Conservation (phyloP, 2,797 vertebrate genomes). For the Sarcophilus harrisii region DNA sequence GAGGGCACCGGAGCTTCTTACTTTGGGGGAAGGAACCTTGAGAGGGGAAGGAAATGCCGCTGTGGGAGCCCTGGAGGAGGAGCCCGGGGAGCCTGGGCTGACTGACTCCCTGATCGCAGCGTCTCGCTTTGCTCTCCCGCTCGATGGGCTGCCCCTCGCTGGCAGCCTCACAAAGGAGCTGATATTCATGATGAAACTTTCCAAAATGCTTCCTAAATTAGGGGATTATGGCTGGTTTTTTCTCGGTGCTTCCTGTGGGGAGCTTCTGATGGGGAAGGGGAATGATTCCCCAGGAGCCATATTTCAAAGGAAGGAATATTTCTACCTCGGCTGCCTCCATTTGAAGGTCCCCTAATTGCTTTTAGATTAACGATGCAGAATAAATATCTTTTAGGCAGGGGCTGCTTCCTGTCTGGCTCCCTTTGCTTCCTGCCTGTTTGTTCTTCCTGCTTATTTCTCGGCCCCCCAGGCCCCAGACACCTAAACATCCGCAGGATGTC, state of each 20-base stretch:
- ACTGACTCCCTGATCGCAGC: neutral
- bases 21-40: too few relatives aligned
- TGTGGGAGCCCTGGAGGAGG: too few relatives aligned
- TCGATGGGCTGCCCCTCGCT: neutral
- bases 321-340: neutral
- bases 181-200: neutral
- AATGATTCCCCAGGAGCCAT: neutral
- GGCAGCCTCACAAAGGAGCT: neutral
- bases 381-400: constrained; percentile 20
- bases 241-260: neutral
- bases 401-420: constrained; percentile 38
- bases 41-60: too few relatives aligned
- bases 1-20: neutral
- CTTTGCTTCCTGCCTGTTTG: constrained; percentile 42
- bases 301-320: constrained; percentile 6
- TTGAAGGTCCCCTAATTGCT: constrained; percentile 55
- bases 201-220: neutral
- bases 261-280: neutral
- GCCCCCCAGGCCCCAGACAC: neutral
- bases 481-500: neutral
- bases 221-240: neutral
- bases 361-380: constrained; percentile 34
- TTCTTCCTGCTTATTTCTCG: neutral
- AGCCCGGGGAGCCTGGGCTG: neutral
- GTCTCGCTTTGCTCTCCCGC: neutral